Conservation (phyloP, 2,888 invertebrate genomes). For the Netelia inedita region DNA sequence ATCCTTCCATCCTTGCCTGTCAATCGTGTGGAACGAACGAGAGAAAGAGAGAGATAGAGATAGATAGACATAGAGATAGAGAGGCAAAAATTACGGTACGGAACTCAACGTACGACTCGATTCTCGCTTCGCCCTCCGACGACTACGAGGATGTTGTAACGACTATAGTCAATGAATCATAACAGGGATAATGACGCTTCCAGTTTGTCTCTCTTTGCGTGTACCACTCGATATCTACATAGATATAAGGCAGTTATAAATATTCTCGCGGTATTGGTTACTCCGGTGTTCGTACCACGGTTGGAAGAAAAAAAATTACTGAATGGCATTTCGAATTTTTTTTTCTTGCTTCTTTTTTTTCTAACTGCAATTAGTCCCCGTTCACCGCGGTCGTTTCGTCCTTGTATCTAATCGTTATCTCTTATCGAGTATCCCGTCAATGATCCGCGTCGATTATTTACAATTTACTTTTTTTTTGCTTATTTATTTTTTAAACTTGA, state of each 20-base stretch:
- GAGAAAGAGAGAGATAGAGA: constrained; percentile 37
- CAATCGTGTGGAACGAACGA: constrained; percentile 53
- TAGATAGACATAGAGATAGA: neutral
- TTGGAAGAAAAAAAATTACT: constrained; percentile 7
- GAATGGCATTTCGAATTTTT: neutral
- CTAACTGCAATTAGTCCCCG: constrained; percentile 44
- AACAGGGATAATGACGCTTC: constrained; percentile 73
- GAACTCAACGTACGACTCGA: constrained; percentile 38
- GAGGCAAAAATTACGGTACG: neutral
- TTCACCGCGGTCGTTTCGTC: constrained; percentile 9
- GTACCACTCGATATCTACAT: constrained; percentile 40
- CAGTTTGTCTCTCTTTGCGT: constrained; percentile 31
- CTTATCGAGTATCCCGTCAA: neutral
- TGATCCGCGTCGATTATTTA: neutral
- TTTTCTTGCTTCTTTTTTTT: no score
- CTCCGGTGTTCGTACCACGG: neutral
- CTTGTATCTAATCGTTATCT: constrained; percentile 23
- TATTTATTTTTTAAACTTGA: no score
- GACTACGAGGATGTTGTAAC: constrained; percentile 72
- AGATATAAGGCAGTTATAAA: neutral
- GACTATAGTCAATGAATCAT: constrained; percentile 75
- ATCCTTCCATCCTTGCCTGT: constrained; percentile 24
- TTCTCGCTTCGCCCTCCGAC: constrained; percentile 61
- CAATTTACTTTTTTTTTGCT: neutral
- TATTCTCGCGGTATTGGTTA: neutral